Evolutionary conservation across 2,797 vertebrate genomes (phyloP).

Genomic region (Neostethus bicornis): DNA sequence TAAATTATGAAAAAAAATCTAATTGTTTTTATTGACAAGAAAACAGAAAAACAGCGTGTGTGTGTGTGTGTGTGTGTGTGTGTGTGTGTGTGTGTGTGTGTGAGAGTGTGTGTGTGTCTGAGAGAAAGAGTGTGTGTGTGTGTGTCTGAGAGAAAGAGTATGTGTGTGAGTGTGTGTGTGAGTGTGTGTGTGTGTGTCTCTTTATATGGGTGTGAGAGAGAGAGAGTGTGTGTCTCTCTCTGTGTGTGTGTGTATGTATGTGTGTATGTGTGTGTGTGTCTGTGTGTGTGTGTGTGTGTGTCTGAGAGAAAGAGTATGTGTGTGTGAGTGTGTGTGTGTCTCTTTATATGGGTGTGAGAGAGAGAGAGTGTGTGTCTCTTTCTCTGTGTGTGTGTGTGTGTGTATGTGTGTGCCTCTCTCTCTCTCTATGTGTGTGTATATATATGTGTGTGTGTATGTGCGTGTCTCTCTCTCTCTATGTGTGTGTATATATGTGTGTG

Average conservation of each 20-base stretch:
- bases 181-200: constrained; percentile 70
- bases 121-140: constrained; percentile 49
- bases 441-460: constrained; percentile 49
- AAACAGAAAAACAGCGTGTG: constrained; percentile 37
- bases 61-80: constrained; percentile 18
- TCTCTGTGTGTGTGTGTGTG: constrained; percentile 14
- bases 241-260: constrained; percentile 49
- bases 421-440: constrained; percentile 45
- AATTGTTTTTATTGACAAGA: no score
- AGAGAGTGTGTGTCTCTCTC: constrained; percentile 42
- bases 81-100: not conserved
- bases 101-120: constrained; percentile 29
- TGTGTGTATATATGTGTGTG: constrained; percentile 15
- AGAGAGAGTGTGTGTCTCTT: no score
- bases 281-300: constrained; percentile 67
- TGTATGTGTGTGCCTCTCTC: constrained; percentile 78
- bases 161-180: constrained; percentile 31
- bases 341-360: constrained; percentile 47
- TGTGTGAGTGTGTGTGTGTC: constrained; percentile 68
- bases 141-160: constrained; percentile 71
- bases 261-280: constrained; percentile 78
- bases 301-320: constrained; percentile 16
- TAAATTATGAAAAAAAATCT: no score
- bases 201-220: no score
- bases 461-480: constrained; percentile 65